A percentile compares a stretch with the other conserved stretches of the same genome.
Conservation (phyloP, 2,797 vertebrate genomes). For the Sebastes nivosus region DNA sequence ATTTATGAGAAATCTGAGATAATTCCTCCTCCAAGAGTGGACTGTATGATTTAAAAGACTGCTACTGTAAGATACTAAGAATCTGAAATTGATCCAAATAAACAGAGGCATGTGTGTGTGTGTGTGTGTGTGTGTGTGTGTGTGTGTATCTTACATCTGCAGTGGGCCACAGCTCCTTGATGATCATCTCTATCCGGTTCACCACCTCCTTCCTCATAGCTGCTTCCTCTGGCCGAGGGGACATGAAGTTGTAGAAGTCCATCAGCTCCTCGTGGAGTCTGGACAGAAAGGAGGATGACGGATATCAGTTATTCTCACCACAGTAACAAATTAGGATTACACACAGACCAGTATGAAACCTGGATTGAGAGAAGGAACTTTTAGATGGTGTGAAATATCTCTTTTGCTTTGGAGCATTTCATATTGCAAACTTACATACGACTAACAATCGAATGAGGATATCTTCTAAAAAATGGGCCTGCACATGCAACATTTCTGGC, state of each 20-base stretch:
- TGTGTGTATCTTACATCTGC: slow-evolving; percentile 86
- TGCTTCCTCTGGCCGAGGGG: slow-evolving; percentile 94
- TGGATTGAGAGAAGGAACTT: background rate
- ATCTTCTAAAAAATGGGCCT: background rate
- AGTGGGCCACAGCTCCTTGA: slow-evolving; percentile 96
- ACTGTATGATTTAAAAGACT: background rate
- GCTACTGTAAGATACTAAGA: slow-evolving; percentile 1
- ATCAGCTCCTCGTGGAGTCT: slow-evolving; percentile 98
- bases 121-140: background rate
- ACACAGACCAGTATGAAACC: background rate
- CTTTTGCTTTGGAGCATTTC: background rate
- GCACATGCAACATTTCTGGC: background rate
- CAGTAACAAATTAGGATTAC: background rate
- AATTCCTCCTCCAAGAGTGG: background rate
- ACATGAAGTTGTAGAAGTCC: slow-evolving; percentile 99
- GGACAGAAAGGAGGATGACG: slow-evolving; percentile 30
- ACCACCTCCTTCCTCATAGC: slow-evolving; percentile 98
- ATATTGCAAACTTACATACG: background rate
- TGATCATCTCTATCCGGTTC: slow-evolving; percentile 93
- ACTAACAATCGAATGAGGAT: background rate
- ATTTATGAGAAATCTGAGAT: slow-evolving; percentile 3
- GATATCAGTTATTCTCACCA: background rate
- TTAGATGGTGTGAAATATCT: background rate
- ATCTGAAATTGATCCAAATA: background rate
- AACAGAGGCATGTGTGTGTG: background rate